Evolutionary conservation across 2,888 invertebrate species (phyloP).

Genomic region (Antheraea yamamai): DNA sequence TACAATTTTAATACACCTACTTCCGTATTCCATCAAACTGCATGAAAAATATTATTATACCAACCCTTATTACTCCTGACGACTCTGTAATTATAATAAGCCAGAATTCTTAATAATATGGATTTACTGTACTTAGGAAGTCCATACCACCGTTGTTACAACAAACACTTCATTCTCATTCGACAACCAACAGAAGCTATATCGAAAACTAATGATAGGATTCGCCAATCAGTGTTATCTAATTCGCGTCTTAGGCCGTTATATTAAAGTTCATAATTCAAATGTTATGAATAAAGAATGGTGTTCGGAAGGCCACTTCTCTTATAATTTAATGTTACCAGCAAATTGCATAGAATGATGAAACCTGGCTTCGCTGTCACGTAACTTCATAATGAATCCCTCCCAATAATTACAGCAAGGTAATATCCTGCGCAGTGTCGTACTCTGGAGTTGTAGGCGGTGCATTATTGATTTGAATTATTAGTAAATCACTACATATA

Average conservation of each 20-base stretch:
- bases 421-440: constrained; percentile 55
- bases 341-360: constrained; percentile 60
- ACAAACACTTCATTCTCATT: constrained; percentile 44
- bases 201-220: constrained; percentile 38
- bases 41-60: too few species aligned
- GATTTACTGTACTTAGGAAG: constrained; percentile 21
- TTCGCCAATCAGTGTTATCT: constrained; percentile 23
- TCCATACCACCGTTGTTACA: constrained; percentile 34
- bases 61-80: neutral
- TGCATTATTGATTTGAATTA: constrained; percentile 19
- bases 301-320: constrained; percentile 38
- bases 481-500: too few species aligned
- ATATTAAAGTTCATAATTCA: constrained; percentile 38
- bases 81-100: neutral
- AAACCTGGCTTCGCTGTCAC: constrained; percentile 61
- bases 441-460: constrained; percentile 26
- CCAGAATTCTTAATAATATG: neutral
- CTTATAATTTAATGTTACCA: constrained; percentile 55
- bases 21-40: too few species aligned
- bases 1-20: too few species aligned
- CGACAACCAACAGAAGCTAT: constrained; percentile 42
- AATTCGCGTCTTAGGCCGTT: constrained; percentile 30
- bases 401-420: constrained; percentile 66
- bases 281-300: constrained; percentile 17
- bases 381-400: constrained; percentile 72